Evolutionary conservation across 2,797 vertebrate species (phyloP).

Genomic region (Acrossocheilus wenchowensis): DNA sequence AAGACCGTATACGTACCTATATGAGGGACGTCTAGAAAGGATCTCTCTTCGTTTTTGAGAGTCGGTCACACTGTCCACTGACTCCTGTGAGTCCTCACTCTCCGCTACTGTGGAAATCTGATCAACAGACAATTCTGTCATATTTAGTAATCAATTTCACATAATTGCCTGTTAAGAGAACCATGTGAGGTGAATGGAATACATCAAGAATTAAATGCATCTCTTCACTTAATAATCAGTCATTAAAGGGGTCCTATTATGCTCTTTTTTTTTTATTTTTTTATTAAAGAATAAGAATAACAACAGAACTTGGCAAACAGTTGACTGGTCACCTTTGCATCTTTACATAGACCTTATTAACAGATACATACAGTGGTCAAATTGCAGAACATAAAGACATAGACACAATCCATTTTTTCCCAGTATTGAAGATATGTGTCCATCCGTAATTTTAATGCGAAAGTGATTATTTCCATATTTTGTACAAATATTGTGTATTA

Average conservation of each 20-base stretch:
- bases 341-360: too few relatives aligned
- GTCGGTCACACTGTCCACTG: slow-evolving; percentile 98
- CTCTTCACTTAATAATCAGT: background rate
- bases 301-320: too few relatives aligned
- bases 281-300: too few relatives aligned
- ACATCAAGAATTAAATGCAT: background rate
- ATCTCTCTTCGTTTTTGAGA: slow-evolving; percentile 98
- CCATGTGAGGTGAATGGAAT: background rate
- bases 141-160: background rate
- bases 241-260: background rate
- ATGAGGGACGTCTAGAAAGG: slow-evolving; percentile 94
- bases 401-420: too few relatives aligned
- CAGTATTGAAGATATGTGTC: too few relatives aligned
- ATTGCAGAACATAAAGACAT: too few relatives aligned
- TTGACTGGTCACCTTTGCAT: too few relatives aligned
- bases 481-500: too few relatives aligned
- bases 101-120: slow-evolving; percentile 98
- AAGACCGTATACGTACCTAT: slow-evolving; percentile 80
- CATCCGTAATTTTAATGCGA: too few relatives aligned
- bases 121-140: slow-evolving; percentile 21
- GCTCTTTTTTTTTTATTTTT: too few relatives aligned
- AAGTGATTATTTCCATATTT: too few relatives aligned
- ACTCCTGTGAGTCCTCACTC: slow-evolving; percentile 98
- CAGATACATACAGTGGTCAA: too few relatives aligned
- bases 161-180: background rate